Percentiles rank a stretch among this genome's conserved stretches.
Conservation (phyloP, 35 echinoderm and acorn worm genomes). For the Holothuria glaberrima region DNA sequence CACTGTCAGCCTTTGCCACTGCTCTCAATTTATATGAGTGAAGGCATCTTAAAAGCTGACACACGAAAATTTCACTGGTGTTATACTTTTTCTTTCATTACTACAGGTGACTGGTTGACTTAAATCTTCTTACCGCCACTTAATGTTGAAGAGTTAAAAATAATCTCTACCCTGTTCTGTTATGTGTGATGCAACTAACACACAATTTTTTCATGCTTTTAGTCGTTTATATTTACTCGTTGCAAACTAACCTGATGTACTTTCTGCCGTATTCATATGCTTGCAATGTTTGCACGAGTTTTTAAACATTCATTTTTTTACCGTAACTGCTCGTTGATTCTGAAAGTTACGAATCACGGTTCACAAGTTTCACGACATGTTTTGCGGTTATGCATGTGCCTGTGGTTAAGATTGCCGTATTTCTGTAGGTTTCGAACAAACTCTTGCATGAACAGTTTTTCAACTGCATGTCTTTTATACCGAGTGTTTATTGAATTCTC, state of each 20-base stretch:
- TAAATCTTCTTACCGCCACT: too few relatives aligned
- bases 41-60: too few relatives aligned
- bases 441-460: not conserved
- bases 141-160: not conserved
- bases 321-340: conserved; percentile 8
- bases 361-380: conserved; percentile 1
- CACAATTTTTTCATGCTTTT: not conserved
- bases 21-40: too few relatives aligned
- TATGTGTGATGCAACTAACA: not conserved
- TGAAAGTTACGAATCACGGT: conserved; percentile 6
- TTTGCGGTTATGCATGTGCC: conserved; percentile 3
- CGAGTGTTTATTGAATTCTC: not conserved
- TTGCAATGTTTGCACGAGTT: conserved; percentile 1
- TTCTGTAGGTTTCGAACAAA: conserved; percentile 7
- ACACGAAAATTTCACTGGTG: too few relatives aligned
- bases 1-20: too few relatives aligned
- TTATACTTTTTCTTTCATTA: too few relatives aligned
- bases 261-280: not conserved
- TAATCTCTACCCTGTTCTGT: not conserved
- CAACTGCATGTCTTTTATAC: not conserved
- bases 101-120: too few relatives aligned
- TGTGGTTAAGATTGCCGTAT: not conserved
- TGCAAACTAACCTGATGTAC: not conserved
- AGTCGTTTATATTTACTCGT: not conserved
- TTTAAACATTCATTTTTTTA: not conserved